Base-by-base conservation (phyloP, 2,113 vertebrate genomes). In the Patagioenas fasciata region DNA sequence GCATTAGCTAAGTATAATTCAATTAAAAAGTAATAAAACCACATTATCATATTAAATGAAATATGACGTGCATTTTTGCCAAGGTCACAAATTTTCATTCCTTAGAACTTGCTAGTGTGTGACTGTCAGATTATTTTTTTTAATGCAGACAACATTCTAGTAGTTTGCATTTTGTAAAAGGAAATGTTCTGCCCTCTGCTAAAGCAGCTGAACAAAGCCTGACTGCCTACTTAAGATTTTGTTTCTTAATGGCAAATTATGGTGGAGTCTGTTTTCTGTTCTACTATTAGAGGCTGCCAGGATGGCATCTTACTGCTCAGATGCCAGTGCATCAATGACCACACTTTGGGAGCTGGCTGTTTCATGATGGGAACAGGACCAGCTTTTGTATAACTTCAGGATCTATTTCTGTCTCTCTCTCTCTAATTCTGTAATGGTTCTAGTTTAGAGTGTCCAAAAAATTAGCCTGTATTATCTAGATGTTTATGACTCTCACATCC, bases 21-120 rank as follows among this genome's bases (percentile, higher is more conserved):
- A 91, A 95, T 97, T 94, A 96, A 93, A 95, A 97, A 91, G 53
- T 94, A 95, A 97, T 96, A 73, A 96, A 93, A 87, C 40, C 54
- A 38, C 91, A 94, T 97, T 95, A 94, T 75, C 79, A 77, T 85
- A 95, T 67, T 95, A 81, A 97, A 96, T 74, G 29, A 82, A 96
- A 95, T 95, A 88, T 85, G 67, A 62, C 28, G 25, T 66, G 15
- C 3, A 25, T 95, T 97, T 98, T 94, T 80, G 85, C 82, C 71
- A 61, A 62, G 16, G 24, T 31, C 75, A 54, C 34, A 75, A 61
- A 54, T 75, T 82, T 74, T 36, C 5, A 23, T 72, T 91, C 84
- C 95, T 71, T 85, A 86, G 84, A 92, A 81, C 31, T 80, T 65
- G 5, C 32, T 32, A 42, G 15, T 20, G 13, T 8, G 38, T 20